phyloP scores from a whole-genome alignment of 2,113 vertebrate genomes.

The Varanus salvator region DNA sequence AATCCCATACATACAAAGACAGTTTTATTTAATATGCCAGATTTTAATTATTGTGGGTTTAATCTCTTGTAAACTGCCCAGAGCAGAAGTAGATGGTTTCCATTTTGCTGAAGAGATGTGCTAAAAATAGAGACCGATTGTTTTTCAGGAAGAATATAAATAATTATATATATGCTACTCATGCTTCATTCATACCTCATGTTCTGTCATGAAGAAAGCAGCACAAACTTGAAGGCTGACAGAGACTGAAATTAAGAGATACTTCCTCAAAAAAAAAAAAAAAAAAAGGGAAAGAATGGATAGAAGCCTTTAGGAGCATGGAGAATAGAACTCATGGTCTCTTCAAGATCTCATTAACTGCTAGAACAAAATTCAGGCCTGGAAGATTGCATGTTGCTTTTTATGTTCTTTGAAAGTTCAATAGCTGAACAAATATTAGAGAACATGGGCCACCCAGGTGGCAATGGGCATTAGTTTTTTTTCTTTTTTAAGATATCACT shows the following conservation, averaged over 20 bases:
- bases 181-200: conserved; percentile 48
- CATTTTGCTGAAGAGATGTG: conserved; percentile 52
- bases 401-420: conserved; percentile 41
- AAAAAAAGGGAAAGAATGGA: neutral
- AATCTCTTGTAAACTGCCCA: too few species aligned
- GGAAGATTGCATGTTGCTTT: conserved; percentile 39
- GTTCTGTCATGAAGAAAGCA: conserved; percentile 47
- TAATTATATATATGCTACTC: conserved; percentile 33
- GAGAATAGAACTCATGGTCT: conserved; percentile 5
- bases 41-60: too few species aligned
- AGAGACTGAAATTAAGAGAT: conserved; percentile 58
- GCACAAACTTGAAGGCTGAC: conserved; percentile 34
- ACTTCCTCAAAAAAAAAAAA: conserved; percentile 20
- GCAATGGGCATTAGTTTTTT: conserved; percentile 3
- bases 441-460: conserved; percentile 21
- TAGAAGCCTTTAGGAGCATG: conserved; percentile 15
- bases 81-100: conserved; percentile 49
- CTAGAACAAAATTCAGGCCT: conserved; percentile 51
- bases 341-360: conserved; percentile 44
- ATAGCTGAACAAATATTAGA: conserved; percentile 27
- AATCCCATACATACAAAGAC: conserved; percentile 45
- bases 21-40: neutral
- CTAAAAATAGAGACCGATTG: conserved; percentile 45
- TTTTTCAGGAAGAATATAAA: conserved; percentile 35
- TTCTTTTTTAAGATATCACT: conserved; percentile 16